Percentiles rank a stretch among this genome's conserved stretches.
phyloP scores from a whole-genome alignment of 1,140 invertebrate genomes.

The Ips typographus region DNA sequence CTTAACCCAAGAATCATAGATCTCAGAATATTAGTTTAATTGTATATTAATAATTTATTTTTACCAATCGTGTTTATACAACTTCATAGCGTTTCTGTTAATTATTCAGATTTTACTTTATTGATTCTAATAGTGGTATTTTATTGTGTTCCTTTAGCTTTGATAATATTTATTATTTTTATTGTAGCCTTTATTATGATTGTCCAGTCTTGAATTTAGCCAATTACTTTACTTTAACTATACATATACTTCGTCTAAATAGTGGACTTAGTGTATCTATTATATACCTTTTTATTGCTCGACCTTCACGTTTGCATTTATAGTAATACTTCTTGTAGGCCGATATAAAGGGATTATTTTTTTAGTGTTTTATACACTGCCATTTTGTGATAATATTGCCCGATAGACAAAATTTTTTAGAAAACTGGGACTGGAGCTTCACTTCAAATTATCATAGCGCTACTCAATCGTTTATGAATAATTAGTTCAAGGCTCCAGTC shows the following conservation, averaged over 20 bases:
- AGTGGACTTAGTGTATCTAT: too few species aligned
- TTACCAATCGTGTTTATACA: constrained; percentile 30
- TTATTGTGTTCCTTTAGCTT: constrained; percentile 22
- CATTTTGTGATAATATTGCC: constrained; percentile 33
- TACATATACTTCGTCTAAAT: too few species aligned
- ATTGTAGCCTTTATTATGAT: too few species aligned
- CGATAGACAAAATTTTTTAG: constrained; percentile 25
- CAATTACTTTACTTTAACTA: too few species aligned
- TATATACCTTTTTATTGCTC: too few species aligned
- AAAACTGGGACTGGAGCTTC: background rate
- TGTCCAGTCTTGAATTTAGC: background rate
- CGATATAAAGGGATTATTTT: constrained; percentile 15
- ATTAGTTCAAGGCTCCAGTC: background rate
- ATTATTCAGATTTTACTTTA: constrained; percentile 27
- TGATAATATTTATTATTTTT: constrained; percentile 23
- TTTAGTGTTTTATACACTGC: constrained; percentile 34
- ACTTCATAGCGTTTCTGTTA: constrained; percentile 25
- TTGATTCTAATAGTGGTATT: constrained; percentile 10
- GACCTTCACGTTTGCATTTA: too few species aligned
- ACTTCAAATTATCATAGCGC: too few species aligned
- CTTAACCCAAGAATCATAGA: constrained; percentile 26
- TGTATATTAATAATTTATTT: constrained; percentile 35
- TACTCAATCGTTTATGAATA: too few species aligned
- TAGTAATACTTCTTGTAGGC: background rate
- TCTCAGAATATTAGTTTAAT: constrained; percentile 32